Evolutionary conservation across 2,113 vertebrate species (phyloP).

Genomic region (Chloroceryle aenea): DNA sequence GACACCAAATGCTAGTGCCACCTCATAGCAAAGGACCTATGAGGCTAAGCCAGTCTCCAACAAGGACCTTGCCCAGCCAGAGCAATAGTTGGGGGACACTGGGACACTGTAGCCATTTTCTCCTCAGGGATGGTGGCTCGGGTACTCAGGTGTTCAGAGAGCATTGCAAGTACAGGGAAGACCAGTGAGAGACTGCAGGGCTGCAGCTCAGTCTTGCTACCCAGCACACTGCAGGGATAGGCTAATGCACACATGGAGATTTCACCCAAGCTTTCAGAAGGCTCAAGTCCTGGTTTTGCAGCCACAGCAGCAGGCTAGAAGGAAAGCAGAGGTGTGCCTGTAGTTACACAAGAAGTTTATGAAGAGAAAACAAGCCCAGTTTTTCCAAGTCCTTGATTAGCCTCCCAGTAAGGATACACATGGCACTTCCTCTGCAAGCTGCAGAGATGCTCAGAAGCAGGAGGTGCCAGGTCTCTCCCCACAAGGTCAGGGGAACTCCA

Average conservation of each 20-base stretch:
- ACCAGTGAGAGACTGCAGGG: neutral
- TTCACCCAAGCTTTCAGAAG: neutral
- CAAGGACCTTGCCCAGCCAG: too few species aligned
- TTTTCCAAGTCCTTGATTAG: neutral
- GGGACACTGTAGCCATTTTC: neutral
- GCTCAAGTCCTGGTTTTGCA: rapidly evolving
- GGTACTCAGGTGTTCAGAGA: neutral
- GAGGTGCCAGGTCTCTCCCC: neutral
- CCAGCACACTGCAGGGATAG: neutral
- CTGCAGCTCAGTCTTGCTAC: neutral
- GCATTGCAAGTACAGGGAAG: neutral
- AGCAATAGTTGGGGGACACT: neutral
- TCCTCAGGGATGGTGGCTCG: neutral
- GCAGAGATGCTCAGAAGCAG: rapidly evolving
- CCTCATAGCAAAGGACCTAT: neutral
- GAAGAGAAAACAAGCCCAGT: neutral
- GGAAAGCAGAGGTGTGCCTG: neutral
- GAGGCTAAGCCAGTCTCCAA: neutral
- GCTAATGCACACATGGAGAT: rapidly evolving
- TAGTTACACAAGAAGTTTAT: neutral
- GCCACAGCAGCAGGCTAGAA: neutral
- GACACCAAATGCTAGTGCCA: neutral
- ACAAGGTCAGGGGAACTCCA: neutral
- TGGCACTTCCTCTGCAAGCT: neutral
- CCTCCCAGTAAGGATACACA: neutral